phyloP scores from a whole-genome alignment of 2,888 invertebrate species.

The Bombylius discolor region DNA sequence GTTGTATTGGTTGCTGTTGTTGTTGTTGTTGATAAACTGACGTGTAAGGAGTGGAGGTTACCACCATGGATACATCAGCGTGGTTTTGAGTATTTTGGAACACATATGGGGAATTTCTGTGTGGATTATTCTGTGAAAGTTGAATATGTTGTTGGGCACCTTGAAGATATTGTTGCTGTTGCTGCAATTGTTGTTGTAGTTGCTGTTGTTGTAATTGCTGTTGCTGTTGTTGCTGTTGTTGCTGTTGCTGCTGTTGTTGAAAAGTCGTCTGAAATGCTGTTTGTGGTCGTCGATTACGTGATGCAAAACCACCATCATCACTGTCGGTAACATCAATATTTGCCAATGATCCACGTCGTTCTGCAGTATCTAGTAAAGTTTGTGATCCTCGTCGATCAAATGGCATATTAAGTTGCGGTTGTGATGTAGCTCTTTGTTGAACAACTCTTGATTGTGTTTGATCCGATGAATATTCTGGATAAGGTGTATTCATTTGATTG shows the following conservation, averaged over 20 bases:
- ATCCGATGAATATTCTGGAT: not conserved
- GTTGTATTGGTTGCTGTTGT: slow-evolving; percentile 1
- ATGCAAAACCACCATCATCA: slow-evolving; percentile 46
- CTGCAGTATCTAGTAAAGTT: slow-evolving; percentile 10
- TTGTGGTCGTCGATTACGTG: slow-evolving; percentile 14
- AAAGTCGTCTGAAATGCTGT: slow-evolving; percentile 13
- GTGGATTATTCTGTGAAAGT: not conserved
- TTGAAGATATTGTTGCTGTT: slow-evolving; percentile 6
- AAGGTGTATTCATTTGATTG: not conserved
- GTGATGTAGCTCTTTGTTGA: slow-evolving; percentile 43
- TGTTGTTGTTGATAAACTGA: not conserved
- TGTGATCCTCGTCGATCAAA: slow-evolving; percentile 15
- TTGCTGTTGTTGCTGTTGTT: slow-evolving; percentile 1
- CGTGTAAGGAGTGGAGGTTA: not conserved
- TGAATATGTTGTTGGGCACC: not conserved
- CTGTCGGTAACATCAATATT: slow-evolving; percentile 46
- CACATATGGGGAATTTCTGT: slow-evolving; percentile 13
- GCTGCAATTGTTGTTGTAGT: slow-evolving; percentile 6
- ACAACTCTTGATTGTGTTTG: slow-evolving; percentile 1
- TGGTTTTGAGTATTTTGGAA: slow-evolving; percentile 10
- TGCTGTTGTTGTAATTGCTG: not conserved
- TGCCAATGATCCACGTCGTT: slow-evolving; percentile 45
- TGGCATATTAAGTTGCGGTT: slow-evolving; percentile 44
- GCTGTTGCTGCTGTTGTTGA: slow-evolving; percentile 4
- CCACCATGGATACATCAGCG: not conserved